Base-by-base conservation (phyloP, 1,140 invertebrate genomes). In the Pseudachorutes palmiensis region DNA sequence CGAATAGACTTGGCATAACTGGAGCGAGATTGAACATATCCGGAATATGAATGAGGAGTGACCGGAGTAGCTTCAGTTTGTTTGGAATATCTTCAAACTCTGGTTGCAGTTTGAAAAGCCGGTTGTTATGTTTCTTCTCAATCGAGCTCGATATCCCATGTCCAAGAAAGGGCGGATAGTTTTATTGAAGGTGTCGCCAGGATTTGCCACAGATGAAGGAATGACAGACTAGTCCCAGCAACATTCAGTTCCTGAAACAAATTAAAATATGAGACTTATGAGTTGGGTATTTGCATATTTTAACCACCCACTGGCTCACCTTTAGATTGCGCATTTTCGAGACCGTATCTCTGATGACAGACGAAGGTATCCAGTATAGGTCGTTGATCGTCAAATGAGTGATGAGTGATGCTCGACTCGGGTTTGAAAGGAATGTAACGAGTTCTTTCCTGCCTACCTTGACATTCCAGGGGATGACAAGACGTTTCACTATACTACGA, bases 331-430 rank as follows among this genome's bases (percentile, higher is more conserved):
- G 41, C 51, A 72, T 51, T 5, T 55, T 36, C 12, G 36, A 1
- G 26, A 66, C 48, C n/a, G 65, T 55, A 41, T 67, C 48, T 5
- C 66, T 45, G 31, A 72, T 60, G 12, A 67, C 33, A 32, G 67
- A 65, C 14, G 68, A 70, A 1, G 71, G 71, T 14, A 72, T 58
- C 68, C 68, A 72, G 49, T 72, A 72, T 19, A 72, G 22, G 58
- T 72, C 71, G 36, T 58, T 62, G 2, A 72, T 32, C 51, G 65
- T 45, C 12, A 72, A 26, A 45, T 59, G 51, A 0, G 68, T 67
- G 19, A 72, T 67, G 1, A 72, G 31, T 2, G 41, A 14, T 19
- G 65, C 49, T 22, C 71, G 62, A 26, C 41, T 28, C 29, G 29
- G 29, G 33, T 72, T 55, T 49, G 41, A 41, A 5, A 72, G 41